Evolutionary conservation across 2,797 vertebrate genomes (phyloP).

Genomic region (Melanotaenia boesemani): DNA sequence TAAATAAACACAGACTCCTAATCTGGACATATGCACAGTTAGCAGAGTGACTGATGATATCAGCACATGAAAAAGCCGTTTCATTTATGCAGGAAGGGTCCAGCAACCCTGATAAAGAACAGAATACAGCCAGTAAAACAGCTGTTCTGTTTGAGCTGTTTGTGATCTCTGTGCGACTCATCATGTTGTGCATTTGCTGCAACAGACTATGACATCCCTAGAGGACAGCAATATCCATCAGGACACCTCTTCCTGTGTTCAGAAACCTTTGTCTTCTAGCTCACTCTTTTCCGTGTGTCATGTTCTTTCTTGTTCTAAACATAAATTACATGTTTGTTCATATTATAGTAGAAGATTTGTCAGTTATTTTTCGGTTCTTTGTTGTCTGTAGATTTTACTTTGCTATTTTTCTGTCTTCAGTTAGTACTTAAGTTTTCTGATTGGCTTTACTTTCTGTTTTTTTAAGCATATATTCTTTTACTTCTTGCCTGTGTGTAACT

Average conservation of each 20-base stretch:
- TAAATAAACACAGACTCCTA: constrained; percentile 11
- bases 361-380: background rate
- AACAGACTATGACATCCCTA: constrained; percentile 5
- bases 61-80: constrained; percentile 22
- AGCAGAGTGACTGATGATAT: constrained; percentile 40
- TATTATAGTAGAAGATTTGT: background rate
- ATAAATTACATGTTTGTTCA: background rate
- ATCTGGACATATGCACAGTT: constrained; percentile 27
- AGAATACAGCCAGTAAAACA: constrained; percentile 6
- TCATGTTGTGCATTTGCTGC: constrained; percentile 9
- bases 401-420: background rate
- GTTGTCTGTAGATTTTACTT: background rate
- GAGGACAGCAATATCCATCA: constrained; percentile 33
- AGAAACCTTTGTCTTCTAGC: constrained; percentile 24
- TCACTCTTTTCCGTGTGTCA: background rate
- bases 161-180: constrained; percentile 22
- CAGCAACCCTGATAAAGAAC: constrained; percentile 24
- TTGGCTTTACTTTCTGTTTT: background rate
- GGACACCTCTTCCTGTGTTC: constrained; percentile 30
- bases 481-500: background rate
- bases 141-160: constrained; percentile 10
- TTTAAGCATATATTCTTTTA: background rate
- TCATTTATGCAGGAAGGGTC: constrained; percentile 24
- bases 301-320: constrained; percentile 2
- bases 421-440: background rate